phyloP scores from a whole-genome alignment of 2,797 vertebrate genomes.

The Zonotrichia albicollis region DNA sequence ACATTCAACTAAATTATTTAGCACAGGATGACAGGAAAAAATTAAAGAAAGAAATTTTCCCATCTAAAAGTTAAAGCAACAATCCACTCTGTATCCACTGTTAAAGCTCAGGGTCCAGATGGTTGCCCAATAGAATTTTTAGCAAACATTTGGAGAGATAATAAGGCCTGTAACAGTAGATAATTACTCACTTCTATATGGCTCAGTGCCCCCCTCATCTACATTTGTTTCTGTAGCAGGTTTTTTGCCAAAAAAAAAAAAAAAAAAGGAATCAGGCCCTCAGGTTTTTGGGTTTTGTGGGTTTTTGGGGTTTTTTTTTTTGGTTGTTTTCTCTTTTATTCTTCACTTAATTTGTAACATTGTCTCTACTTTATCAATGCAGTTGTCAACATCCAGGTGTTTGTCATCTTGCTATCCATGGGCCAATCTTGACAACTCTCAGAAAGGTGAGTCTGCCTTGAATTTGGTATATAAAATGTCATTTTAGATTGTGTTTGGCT shows the following conservation, averaged over 20 bases:
- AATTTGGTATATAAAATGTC: background rate
- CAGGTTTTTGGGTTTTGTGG: background rate
- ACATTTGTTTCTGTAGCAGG: conserved; percentile 73
- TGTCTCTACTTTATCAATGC: background rate
- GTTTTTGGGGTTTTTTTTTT: background rate
- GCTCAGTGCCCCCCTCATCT: conserved; percentile 76
- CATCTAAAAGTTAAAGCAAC: conserved; percentile 69
- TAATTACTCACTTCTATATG: conserved; percentile 81
- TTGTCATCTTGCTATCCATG: background rate
- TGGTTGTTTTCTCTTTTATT: background rate
- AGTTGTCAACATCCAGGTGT: conserved; percentile 4
- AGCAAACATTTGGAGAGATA: conserved; percentile 84
- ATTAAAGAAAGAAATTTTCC: conserved; percentile 77
- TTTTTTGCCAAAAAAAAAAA: conserved; percentile 44
- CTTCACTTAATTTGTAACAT: background rate
- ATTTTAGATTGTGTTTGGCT: accelerated
- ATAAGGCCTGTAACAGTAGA: conserved; percentile 80
- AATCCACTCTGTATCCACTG: conserved; percentile 64
- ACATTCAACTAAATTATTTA: conserved; percentile 92
- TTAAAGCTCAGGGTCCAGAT: conserved; percentile 80
- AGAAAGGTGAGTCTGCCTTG: background rate
- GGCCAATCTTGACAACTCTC: background rate
- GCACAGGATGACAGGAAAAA: conserved; percentile 84
- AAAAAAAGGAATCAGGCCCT: background rate
- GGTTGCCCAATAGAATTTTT: conserved; percentile 82